Percentiles rank a stretch among this genome's conserved stretches.
These are phyloP conservation scores for Eupithecia exiguata DNA, from an alignment of 2,888 invertebrate species.

Conservation along the genomic window DNA sequence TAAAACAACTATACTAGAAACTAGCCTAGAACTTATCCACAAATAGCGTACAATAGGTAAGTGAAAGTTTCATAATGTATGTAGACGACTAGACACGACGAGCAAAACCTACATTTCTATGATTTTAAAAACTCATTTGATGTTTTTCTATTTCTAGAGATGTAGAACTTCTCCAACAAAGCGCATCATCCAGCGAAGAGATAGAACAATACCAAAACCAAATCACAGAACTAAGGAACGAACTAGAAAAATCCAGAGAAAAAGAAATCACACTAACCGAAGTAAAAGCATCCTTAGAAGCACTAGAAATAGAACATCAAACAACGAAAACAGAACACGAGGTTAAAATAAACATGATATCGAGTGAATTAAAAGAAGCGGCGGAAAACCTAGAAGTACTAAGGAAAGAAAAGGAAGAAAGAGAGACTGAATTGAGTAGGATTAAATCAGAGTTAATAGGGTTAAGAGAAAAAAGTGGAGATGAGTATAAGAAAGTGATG, in stretches of 20 bases:
- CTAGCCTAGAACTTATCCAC: no score
- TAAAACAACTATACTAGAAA: no score
- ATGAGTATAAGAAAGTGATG: constrained; percentile 70
- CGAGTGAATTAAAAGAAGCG: constrained; percentile 71
- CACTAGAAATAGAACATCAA: constrained; percentile 75
- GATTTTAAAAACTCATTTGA: background rate
- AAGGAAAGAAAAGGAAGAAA: constrained; percentile 67
- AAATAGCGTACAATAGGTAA: no score
- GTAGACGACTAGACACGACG: background rate
- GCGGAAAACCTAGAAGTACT: constrained; percentile 65
- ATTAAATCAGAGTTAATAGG: constrained; percentile 69
- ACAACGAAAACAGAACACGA: constrained; percentile 72
- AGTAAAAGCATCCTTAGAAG: constrained; percentile 73
- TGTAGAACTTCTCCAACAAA: constrained; percentile 78
- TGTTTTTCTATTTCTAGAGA: constrained; percentile 57
- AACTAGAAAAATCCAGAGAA: constrained; percentile 81
- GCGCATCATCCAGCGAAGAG: constrained; percentile 76
- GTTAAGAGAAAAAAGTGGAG: constrained; percentile 68
- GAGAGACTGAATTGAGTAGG: constrained; percentile 65
- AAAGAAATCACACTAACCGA: constrained; percentile 79
- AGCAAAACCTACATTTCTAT: background rate
- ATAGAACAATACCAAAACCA: constrained; percentile 75
- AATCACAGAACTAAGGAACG: constrained; percentile 68
- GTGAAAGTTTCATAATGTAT: no score
- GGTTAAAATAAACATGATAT: constrained; percentile 65